Conservation (phyloP, 2,797 vertebrate species). For the Melanogrammus aeglefinus region DNA sequence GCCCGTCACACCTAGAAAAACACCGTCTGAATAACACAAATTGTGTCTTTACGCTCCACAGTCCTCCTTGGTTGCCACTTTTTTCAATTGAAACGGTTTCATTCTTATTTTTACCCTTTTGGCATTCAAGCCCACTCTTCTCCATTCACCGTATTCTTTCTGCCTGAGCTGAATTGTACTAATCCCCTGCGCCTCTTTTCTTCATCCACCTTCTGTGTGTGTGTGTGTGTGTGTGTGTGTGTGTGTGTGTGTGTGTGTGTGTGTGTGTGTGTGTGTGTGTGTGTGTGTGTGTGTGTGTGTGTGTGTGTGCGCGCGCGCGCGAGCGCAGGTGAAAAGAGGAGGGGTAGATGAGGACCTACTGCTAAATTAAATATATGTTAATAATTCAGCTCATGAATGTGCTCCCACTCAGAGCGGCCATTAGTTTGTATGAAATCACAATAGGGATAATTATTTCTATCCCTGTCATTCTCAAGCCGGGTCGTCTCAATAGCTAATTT, state of each 20-base stretch:
- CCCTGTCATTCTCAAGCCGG: neutral
- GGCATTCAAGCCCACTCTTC: neutral
- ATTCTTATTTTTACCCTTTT: neutral
- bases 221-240: neutral
- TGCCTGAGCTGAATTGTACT: neutral
- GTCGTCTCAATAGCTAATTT: neutral
- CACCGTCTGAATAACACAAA: neutral
- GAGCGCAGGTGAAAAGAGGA: neutral
- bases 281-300: neutral
- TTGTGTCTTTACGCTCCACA: neutral
- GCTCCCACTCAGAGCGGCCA: neutral
- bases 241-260: neutral
- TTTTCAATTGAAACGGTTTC: neutral
- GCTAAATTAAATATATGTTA: neutral
- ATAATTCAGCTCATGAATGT: neutral
- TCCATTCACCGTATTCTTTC: neutral
- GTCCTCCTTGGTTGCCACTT: neutral
- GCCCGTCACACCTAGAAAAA: neutral
- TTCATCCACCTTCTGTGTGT: neutral
- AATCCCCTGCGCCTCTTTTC: neutral
- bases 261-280: neutral
- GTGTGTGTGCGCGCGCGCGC: neutral
- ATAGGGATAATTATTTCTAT: neutral
- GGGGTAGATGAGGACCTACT: neutral
- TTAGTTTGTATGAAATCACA: neutral